Evolutionary conservation across 2,888 invertebrate species (phyloP).

Genomic region (Agriotes lineatus): DNA sequence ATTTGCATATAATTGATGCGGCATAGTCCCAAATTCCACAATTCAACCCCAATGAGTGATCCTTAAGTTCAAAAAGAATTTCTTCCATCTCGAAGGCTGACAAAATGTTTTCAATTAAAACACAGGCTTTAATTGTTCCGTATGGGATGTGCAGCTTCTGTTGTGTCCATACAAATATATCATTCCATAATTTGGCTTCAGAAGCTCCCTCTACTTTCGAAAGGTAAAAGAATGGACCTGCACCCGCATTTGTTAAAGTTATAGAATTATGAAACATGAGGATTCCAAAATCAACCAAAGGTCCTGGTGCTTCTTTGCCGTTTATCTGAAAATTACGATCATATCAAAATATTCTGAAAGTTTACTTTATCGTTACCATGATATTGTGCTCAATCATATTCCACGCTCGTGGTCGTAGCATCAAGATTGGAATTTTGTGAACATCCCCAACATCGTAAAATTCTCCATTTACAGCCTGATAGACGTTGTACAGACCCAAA

Average conservation of each 20-base stretch:
- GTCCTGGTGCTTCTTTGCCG: constrained; percentile 73
- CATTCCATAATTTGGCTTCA: constrained; percentile 78
- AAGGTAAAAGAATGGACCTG: constrained; percentile 80
- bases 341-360: background rate
- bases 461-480: constrained; percentile 69
- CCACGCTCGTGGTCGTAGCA: constrained; percentile 80
- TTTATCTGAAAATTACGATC: constrained; percentile 69
- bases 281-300: constrained; percentile 78
- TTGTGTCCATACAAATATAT: constrained; percentile 76
- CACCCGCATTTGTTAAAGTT: constrained; percentile 68
- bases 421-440: constrained; percentile 71
- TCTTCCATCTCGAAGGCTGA: constrained; percentile 78
- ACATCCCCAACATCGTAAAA: constrained; percentile 69
- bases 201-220: constrained; percentile 76
- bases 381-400: constrained; percentile 79
- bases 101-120: constrained; percentile 78
- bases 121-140: constrained; percentile 78
- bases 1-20: constrained; percentile 75
- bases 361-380: constrained; percentile 68
- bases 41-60: constrained; percentile 78
- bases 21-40: constrained; percentile 84
- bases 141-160: constrained; percentile 69
- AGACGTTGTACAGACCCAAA: constrained; percentile 73
- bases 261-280: constrained; percentile 75
- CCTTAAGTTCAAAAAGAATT: constrained; percentile 74